Conservation (phyloP, 2,888 invertebrate genomes). For the Coelogynopora nodosa region DNA sequence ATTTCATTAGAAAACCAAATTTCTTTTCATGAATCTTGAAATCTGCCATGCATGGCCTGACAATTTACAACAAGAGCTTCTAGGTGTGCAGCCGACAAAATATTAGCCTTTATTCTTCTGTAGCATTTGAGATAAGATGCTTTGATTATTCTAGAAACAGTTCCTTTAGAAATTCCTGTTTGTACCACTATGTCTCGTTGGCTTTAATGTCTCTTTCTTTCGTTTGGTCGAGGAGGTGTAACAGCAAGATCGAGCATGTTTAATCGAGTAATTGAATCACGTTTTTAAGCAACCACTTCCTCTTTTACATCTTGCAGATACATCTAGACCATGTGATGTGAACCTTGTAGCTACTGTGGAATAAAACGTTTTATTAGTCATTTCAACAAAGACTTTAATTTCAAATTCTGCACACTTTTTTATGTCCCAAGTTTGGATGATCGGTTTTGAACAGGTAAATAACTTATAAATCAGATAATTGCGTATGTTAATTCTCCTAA, state of each 20-base stretch:
- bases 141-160: not conserved
- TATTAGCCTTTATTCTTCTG: too few species aligned
- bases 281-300: not conserved
- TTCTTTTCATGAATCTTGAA: not conserved
- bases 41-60: not conserved
- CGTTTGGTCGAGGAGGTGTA: not conserved
- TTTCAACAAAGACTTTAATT: not conserved
- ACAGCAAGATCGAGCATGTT: too few species aligned
- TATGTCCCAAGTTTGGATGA: not conserved
- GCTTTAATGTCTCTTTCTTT: not conserved
- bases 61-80: too few species aligned
- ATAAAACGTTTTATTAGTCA: not conserved
- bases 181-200: not conserved
- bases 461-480: not conserved
- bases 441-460: not conserved
- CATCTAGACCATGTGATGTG: not conserved
- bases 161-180: not conserved
- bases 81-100: too few species aligned
- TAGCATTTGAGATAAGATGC: not conserved
- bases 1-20: not conserved
- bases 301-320: not conserved
- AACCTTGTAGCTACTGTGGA: not conserved
- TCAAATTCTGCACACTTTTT: not conserved
- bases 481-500: too few species aligned
- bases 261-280: too few species aligned